A percentile compares a stretch with the other conserved stretches of the same genome.
Conservation (phyloP, 2,888 invertebrate species). For the Tortrix viridana region DNA sequence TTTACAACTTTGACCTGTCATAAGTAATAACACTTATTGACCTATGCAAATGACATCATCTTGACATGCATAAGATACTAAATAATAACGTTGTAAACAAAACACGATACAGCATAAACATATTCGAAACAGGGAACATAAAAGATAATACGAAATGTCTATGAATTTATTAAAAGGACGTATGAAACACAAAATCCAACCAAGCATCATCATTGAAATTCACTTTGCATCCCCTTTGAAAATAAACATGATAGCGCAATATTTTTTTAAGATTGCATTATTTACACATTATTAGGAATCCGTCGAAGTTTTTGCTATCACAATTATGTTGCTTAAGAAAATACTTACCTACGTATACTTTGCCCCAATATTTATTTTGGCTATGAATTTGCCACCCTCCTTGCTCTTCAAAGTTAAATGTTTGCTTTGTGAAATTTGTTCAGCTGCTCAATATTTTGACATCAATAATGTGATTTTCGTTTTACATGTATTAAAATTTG, state of each 20-base stretch:
- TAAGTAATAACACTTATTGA: constrained; percentile 14
- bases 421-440: constrained; percentile 11
- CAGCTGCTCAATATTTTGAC: constrained; percentile 19
- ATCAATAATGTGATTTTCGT: too few relatives aligned
- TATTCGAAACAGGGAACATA: too few relatives aligned
- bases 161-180: too few relatives aligned
- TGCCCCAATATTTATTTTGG: constrained; percentile 8
- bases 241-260: too few relatives aligned
- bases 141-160: too few relatives aligned
- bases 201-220: too few relatives aligned
- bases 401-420: constrained; percentile 4
- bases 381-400: not conserved
- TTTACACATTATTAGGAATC: too few relatives aligned
- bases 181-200: too few relatives aligned
- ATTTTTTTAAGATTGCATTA: too few relatives aligned
- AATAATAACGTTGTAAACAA: constrained; percentile 17
- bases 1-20: constrained; percentile 1
- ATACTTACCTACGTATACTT: not conserved
- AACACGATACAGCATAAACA: not conserved
- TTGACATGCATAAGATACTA: not conserved
- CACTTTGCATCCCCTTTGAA: too few relatives aligned
- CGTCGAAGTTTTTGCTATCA: too few relatives aligned
- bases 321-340: not conserved
- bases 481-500: not conserved
- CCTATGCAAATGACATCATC: constrained; percentile 24